Evolutionary conservation across 92 coral and sea anemone species (phyloP), one percentile per base, ranked within the genome.

Genomic region (Porites evermanni): DNA sequence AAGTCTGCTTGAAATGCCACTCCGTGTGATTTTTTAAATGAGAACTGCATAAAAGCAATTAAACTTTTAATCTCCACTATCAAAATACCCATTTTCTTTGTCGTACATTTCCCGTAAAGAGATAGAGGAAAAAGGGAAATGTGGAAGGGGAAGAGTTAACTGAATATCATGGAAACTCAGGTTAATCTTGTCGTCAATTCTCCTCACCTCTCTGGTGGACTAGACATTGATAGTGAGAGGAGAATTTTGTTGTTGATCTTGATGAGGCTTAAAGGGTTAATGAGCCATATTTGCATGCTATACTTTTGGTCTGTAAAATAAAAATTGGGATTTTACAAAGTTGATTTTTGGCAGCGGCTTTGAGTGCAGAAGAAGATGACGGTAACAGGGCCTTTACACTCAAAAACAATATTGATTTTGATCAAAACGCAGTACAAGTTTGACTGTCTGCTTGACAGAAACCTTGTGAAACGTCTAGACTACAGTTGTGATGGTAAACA

Each of bases 321-420:
- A 19, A 12, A 32, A 12, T 12, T 53, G 12, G 16, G 54, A 17
- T 16, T 63, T 16, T 63, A 16, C n/a, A n/a, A 63, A 20, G 53
- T 44, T 38, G 53, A 71, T 12, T 21, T 71, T 29, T 13, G 54
- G 20, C 12, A 12, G 1, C 58, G 38, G 75, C 47, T 71, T 71
- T 71, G 60, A 72, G 19, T 72, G 13, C 47, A 38, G 18, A 71
- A 82, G 14, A 19, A 38, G 60, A 61, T 60, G 71, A 83, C 74
- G 64, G 87, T 23, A 83, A 74, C 74, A 65, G 65, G 63, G 66
- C 64, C 78, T 83, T 83, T 72, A 74, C 87, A 73, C 53, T 66
- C 29, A 61, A 74, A 21, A 75, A 83, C 53, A 83, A 83, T 83
- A 83, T 83, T 83, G 79, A 83, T 73, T 60, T 73, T 72, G 79